A percentile compares a stretch with the other conserved stretches of the same genome.
These are phyloP conservation scores for Tangara arthus DNA, from an alignment of 2,797 vertebrate species.

Conservation along the genomic window DNA sequence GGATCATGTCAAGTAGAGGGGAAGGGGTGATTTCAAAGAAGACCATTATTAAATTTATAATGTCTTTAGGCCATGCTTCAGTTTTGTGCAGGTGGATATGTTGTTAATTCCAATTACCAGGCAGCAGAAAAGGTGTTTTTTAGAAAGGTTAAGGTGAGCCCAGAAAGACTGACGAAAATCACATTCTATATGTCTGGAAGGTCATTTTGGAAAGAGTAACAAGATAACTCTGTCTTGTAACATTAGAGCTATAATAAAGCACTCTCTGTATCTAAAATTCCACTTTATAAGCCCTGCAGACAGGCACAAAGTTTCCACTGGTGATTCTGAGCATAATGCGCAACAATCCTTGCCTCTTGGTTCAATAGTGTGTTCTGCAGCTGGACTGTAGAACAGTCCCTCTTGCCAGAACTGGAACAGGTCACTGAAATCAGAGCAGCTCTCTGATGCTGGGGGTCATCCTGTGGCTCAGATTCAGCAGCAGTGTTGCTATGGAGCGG, in stretches of 20 bases:
- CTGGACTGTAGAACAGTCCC: neutral
- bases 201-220: slow-evolving; percentile 17
- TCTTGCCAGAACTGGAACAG: neutral
- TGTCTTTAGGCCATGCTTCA: neutral
- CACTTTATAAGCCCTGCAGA: neutral
- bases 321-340: neutral
- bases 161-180: neutral
- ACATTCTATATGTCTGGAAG: neutral
- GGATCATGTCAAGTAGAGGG: neutral
- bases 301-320: neutral
- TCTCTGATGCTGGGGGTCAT: neutral
- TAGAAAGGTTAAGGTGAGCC: neutral
- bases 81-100: neutral
- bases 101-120: neutral
- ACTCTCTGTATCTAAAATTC: neutral
- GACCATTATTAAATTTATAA: neutral
- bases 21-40: neutral
- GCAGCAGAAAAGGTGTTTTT: neutral
- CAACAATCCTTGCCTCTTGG: neutral
- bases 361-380: neutral
- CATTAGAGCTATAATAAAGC: neutral
- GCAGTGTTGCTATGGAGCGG: neutral
- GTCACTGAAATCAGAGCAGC: neutral
- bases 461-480: neutral
- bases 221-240: neutral